Conservation (phyloP, 2,888 invertebrate genomes). For the Cephus runcator region DNA sequence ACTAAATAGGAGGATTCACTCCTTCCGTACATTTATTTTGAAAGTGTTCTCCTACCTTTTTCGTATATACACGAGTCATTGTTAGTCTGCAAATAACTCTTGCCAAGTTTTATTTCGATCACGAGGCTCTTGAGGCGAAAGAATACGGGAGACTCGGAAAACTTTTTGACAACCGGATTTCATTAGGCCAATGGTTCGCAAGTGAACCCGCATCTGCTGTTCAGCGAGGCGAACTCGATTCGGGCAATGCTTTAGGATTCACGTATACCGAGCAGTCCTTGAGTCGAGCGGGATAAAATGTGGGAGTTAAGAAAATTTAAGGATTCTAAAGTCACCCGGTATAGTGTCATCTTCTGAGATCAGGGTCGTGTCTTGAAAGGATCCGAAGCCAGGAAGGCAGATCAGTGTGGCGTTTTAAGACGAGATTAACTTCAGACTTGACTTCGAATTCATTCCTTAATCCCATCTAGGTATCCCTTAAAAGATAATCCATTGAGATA, state of each 20-base stretch:
- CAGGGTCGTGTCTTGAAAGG: background rate
- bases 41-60: background rate
- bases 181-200: background rate
- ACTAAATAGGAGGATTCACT: background rate
- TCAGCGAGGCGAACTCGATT: background rate
- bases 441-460: background rate
- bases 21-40: background rate
- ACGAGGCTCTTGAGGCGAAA: background rate
- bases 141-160: background rate
- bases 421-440: background rate
- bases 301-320: background rate
- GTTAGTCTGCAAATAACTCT: background rate
- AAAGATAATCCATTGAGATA: background rate
- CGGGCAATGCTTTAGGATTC: background rate
- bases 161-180: background rate
- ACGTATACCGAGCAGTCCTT: background rate
- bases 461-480: background rate
- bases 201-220: background rate
- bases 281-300: background rate
- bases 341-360: background rate
- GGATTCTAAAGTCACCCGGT: background rate
- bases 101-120: background rate
- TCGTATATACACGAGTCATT: background rate
- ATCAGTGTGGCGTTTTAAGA: background rate
- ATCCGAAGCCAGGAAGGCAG: background rate